phyloP scores from a whole-genome alignment of 64 coral and sea anemone genomes.

The Trachythela sp. region DNA sequence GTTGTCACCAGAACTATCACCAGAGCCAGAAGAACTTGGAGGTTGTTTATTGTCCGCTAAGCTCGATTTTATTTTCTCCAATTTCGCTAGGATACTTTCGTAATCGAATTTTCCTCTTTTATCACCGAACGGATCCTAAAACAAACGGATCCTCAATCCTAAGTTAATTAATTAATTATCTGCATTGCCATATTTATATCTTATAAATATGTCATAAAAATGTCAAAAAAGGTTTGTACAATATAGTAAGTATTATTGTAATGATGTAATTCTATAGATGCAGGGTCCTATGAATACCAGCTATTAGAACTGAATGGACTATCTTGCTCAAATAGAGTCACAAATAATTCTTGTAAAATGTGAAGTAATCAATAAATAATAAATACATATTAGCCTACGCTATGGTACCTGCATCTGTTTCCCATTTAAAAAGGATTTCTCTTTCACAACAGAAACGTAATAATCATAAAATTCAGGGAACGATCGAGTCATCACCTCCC shows the following conservation, averaged over 20 bases:
- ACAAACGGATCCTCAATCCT: neutral
- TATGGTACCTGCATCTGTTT: slow-evolving; percentile 93
- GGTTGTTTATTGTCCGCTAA: neutral
- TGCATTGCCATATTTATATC: neutral
- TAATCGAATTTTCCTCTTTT: slow-evolving; percentile 25
- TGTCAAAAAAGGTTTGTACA: too few species aligned
- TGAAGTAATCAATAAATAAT: too few species aligned
- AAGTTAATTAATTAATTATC: too few species aligned
- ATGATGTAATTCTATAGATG: too few species aligned
- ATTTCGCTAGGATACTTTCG: neutral
- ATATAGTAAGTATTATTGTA: too few species aligned
- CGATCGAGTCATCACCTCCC: slow-evolving; percentile 81
- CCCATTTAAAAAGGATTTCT: slow-evolving; percentile 75
- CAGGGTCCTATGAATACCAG: too few species aligned
- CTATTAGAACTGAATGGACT: too few species aligned
- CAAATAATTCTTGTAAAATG: too few species aligned
- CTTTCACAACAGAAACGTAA: slow-evolving; percentile 86
- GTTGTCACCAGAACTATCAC: neutral
- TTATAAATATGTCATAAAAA: neutral
- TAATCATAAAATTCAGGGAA: slow-evolving; percentile 99
- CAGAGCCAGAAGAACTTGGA: neutral
- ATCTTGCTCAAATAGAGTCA: too few species aligned
- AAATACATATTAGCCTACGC: too few species aligned
- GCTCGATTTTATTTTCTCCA: slow-evolving; percentile 1
- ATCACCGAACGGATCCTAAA: slow-evolving; percentile 19